These are phyloP conservation scores for Pelosia muscerda DNA, from an alignment of 2,888 invertebrate species.

Conservation along the genomic window DNA sequence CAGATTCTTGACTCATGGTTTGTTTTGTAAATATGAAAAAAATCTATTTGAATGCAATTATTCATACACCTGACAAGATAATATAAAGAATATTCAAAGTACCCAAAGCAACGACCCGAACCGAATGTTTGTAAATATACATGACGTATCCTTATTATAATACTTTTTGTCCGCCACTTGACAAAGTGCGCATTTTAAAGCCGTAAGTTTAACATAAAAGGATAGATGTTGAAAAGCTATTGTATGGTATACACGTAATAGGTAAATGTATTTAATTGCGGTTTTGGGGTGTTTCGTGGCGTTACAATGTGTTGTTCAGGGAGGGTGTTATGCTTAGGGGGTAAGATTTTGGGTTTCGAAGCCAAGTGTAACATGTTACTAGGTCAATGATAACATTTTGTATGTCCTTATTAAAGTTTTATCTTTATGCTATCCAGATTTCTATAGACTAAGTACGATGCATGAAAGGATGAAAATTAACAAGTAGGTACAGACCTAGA, in stretches of 20 bases:
- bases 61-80: constrained; percentile 20
- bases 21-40: not conserved
- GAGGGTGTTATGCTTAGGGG: constrained; percentile 25
- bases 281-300: not conserved
- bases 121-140: constrained; percentile 26
- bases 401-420: not conserved
- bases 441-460: not conserved
- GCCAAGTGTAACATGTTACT: constrained; percentile 85
- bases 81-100: constrained; percentile 19
- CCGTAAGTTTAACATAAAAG: constrained; percentile 32
- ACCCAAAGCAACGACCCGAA: constrained; percentile 18
- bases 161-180: constrained; percentile 4
- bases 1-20: not conserved
- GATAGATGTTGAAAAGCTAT: constrained; percentile 1
- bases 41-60: constrained; percentile 18
- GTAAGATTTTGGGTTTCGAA: constrained; percentile 66
- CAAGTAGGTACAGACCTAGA: not conserved
- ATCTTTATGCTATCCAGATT: not conserved
- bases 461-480: not conserved
- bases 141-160: constrained; percentile 22
- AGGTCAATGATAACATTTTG: constrained; percentile 57
- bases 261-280: not conserved
- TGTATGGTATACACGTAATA: not conserved
- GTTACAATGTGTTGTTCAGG: not conserved
- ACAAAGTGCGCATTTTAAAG: constrained; percentile 4